Evolutionary conservation across 2,113 vertebrate species (phyloP).

Genomic region (Drymodes brunneopygia): DNA sequence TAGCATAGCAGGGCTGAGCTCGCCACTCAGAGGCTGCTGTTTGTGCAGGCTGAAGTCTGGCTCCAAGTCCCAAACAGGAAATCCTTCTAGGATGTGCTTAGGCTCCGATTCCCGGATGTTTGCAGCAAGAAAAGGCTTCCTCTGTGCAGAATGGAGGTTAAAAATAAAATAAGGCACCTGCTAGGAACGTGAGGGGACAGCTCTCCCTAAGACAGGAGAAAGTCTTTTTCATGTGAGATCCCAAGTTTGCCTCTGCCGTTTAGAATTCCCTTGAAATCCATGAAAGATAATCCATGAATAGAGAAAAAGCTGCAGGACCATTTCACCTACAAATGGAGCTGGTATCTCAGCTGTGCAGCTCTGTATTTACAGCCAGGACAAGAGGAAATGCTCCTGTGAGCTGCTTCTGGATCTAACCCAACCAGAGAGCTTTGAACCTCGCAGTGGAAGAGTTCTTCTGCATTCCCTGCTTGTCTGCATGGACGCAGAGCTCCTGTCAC

Average conservation of each 20-base stretch:
- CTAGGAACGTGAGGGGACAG: not conserved
- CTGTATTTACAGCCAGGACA: not conserved
- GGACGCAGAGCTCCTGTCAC: not conserved
- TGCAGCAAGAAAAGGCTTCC: constrained; percentile 34
- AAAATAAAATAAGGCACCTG: constrained; percentile 55
- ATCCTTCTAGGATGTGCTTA: constrained; percentile 30
- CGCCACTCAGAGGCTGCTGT: not conserved
- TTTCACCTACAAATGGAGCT: not conserved
- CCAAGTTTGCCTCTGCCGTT: not conserved
- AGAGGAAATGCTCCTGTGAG: not conserved
- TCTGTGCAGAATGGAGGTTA: not conserved
- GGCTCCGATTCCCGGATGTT: not conserved
- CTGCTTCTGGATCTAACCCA: not conserved
- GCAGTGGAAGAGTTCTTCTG: not conserved
- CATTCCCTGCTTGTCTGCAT: not conserved
- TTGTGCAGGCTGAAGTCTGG: not conserved
- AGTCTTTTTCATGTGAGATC: not conserved
- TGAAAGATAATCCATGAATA: not conserved
- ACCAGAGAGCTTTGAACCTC: not conserved
- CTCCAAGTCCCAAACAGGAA: constrained; percentile 33
- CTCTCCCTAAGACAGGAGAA: not conserved
- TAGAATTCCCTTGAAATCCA: not conserved
- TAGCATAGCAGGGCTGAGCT: not conserved
- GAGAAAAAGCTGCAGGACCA: not conserved
- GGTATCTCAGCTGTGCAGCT: not conserved